Evolutionary conservation across 2,113 vertebrate genomes (phyloP).

Genomic region (Psilopogon haemacephalus): DNA sequence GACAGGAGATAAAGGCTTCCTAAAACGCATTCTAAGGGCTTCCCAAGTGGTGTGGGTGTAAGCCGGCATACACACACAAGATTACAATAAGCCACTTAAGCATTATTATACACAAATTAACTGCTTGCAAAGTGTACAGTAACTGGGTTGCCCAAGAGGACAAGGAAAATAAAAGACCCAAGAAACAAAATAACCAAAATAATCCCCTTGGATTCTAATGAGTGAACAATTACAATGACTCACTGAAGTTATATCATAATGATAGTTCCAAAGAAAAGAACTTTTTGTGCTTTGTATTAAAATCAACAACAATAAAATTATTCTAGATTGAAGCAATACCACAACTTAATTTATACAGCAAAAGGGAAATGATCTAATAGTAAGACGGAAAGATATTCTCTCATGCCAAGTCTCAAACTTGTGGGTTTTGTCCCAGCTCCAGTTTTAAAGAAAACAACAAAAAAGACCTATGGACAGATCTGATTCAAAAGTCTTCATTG

Average conservation of each 20-base stretch:
- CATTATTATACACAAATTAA: conserved; percentile 42
- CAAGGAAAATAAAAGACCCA: neutral
- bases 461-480: conserved; percentile 78
- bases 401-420: conserved; percentile 61
- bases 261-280: conserved; percentile 46
- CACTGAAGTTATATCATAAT: conserved; percentile 37
- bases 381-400: conserved; percentile 36
- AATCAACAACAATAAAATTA: conserved; percentile 47
- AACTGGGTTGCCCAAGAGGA: neutral
- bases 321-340: conserved; percentile 58
- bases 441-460: conserved; percentile 53
- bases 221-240: conserved; percentile 21
- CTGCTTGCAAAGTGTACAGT: neutral
- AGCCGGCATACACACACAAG: neutral
- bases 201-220: conserved; percentile 29
- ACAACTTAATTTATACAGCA: conserved; percentile 59
- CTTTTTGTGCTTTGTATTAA: conserved; percentile 45
- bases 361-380: conserved; percentile 69
- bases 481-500: conserved; percentile 77
- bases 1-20: neutral
- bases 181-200: neutral
- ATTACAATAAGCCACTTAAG: conserved; percentile 17
- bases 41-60: neutral
- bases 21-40: neutral
- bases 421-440: conserved; percentile 44